phyloP scores from a whole-genome alignment of 64 coral and sea anemone species.

The Pachyseris speciosa region DNA sequence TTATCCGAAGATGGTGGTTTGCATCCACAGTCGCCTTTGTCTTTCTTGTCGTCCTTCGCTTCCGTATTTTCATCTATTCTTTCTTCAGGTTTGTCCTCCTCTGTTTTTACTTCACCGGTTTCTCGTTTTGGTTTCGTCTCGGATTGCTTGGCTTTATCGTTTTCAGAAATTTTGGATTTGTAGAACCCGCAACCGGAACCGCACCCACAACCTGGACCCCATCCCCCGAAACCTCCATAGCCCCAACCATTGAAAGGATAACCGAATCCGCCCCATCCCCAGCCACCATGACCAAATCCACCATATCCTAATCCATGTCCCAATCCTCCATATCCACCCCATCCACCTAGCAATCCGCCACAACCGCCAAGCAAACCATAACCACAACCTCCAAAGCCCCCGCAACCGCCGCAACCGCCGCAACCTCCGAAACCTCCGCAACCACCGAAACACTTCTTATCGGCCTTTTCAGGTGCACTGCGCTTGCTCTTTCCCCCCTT shows the following conservation, averaged over 20 bases:
- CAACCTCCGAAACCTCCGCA: slow-evolving; percentile 10
- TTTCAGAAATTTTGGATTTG: slow-evolving; percentile 72
- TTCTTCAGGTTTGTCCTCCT: neutral
- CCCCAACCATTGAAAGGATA: slow-evolving; percentile 33
- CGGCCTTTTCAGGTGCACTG: slow-evolving; percentile 35
- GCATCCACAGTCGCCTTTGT: slow-evolving; percentile 38
- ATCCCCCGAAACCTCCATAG: slow-evolving; percentile 24
- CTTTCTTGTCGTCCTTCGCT: slow-evolving; percentile 21
- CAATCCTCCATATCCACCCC: neutral
- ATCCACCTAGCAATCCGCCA: neutral
- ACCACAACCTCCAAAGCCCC: slow-evolving; percentile 23
- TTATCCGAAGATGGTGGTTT: slow-evolving; percentile 41
- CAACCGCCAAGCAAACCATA: neutral
- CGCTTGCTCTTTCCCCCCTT: slow-evolving; percentile 51
- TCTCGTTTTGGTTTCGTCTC: slow-evolving; percentile 16
- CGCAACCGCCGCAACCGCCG: slow-evolving; percentile 34
- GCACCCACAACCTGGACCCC: slow-evolving; percentile 47
- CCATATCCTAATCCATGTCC: neutral
- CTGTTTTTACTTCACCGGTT: neutral
- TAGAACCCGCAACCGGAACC: slow-evolving; percentile 81
- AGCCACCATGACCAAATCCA: slow-evolving; percentile 8
- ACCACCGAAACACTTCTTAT: slow-evolving; percentile 61
- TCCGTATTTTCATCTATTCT: slow-evolving; percentile 8
- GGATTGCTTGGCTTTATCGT: slow-evolving; percentile 20
- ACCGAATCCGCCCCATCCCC: slow-evolving; percentile 38